A percentile compares a stretch with the other conserved stretches of the same genome.
Conservation (phyloP, 2,113 vertebrate genomes). For the Syrrhaptes paradoxus region DNA sequence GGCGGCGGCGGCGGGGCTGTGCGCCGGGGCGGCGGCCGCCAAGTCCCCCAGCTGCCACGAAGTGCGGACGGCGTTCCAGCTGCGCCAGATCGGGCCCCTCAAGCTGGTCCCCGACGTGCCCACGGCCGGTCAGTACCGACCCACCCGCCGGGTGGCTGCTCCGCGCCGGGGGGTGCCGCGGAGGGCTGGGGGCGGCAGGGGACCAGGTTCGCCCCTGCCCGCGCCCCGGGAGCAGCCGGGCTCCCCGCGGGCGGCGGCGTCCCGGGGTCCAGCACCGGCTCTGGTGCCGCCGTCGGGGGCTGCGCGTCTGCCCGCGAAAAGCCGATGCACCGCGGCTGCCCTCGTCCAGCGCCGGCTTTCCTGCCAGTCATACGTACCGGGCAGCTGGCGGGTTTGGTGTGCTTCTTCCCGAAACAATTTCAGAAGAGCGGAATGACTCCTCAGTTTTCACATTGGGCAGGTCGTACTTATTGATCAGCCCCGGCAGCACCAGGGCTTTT, state of each 20-base stretch:
- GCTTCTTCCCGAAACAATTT: fast-evolving
- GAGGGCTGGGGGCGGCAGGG: neutral
- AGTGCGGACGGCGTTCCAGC: constrained; percentile 88
- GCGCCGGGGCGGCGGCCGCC: constrained; percentile 53
- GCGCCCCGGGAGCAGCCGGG: neutral
- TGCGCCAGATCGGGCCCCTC: constrained; percentile 85
- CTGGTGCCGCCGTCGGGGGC: neutral
- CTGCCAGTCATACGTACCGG: neutral
- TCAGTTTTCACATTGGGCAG: fast-evolving
- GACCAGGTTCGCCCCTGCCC: neutral
- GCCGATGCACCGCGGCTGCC: neutral
- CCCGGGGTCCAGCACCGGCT: too few relatives aligned
- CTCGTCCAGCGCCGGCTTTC: neutral
- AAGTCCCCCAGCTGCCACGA: constrained; percentile 88
- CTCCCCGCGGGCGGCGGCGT: neutral
- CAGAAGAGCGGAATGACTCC: fast-evolving
- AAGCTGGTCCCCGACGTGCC: constrained; percentile 88
- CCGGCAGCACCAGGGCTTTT: neutral
- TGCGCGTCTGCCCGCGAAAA: neutral
- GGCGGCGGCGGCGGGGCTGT: constrained; percentile 50
- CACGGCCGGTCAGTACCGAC: constrained; percentile 81
- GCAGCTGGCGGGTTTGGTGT: fast-evolving
- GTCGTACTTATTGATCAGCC: fast-evolving
- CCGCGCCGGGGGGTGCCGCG: neutral
- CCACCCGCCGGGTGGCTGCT: neutral